phyloP scores from a whole-genome alignment of 2,797 vertebrate species.

The Nyctalus aviator region DNA sequence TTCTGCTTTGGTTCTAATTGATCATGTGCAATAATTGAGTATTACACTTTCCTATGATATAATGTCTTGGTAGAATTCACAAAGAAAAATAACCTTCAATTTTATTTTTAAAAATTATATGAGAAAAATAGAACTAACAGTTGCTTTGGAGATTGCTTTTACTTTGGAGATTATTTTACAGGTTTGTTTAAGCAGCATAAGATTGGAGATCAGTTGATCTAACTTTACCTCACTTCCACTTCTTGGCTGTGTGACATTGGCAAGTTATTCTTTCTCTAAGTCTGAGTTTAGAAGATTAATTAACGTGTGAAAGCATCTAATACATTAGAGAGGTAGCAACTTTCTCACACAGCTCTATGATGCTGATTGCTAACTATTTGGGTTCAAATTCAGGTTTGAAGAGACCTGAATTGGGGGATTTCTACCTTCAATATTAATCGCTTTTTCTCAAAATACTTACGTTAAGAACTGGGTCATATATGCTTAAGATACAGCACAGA shows the following conservation, averaged over 20 bases:
- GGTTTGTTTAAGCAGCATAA: neutral
- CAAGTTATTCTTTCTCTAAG: neutral
- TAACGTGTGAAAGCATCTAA: neutral
- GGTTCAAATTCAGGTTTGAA: constrained; percentile 39
- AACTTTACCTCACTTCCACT: neutral
- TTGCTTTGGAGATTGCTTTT: neutral
- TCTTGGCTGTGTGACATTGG: neutral
- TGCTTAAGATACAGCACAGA: neutral
- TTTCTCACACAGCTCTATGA: neutral
- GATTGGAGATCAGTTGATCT: neutral
- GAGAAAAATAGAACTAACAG: neutral
- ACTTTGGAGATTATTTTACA: neutral
- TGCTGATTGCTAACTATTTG: neutral
- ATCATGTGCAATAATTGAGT: neutral
- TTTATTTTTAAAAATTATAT: neutral
- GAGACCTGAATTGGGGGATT: neutral
- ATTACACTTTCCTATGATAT: neutral
- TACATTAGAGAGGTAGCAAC: neutral
- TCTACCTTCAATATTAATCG: neutral
- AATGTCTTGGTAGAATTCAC: neutral
- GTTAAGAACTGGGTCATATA: neutral
- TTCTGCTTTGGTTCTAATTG: neutral
- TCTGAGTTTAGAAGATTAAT: neutral
- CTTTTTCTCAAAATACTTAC: constrained; percentile 25
- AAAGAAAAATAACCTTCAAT: constrained; percentile 35